Conservation (phyloP, 1,140 invertebrate genomes). For the Galleria mellonella region DNA sequence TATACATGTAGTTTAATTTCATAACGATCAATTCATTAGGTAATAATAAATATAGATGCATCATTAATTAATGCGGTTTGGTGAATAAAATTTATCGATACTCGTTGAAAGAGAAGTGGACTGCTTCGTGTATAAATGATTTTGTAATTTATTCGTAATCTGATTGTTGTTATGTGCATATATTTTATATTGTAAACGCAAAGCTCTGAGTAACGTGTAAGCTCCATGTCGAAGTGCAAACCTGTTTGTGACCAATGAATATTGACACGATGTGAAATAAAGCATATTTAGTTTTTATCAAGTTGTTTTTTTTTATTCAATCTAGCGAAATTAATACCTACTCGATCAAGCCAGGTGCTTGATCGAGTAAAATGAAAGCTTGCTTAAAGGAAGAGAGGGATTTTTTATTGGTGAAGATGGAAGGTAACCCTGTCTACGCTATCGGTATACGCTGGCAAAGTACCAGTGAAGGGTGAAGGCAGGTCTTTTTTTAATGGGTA, state of each 20-base stretch:
- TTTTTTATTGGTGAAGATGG: too few species aligned
- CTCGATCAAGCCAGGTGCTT: too few species aligned
- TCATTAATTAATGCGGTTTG: background rate
- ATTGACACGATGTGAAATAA: constrained; percentile 69
- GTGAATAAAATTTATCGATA: too few species aligned
- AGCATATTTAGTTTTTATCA: constrained; percentile 69
- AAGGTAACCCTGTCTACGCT: too few species aligned
- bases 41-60: background rate
- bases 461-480: too few species aligned
- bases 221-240: constrained; percentile 51
- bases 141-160: constrained; percentile 38
- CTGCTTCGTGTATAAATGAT: constrained; percentile 31
- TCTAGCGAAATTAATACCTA: too few species aligned
- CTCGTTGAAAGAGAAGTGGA: background rate
- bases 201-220: constrained; percentile 36
- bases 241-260: constrained; percentile 62
- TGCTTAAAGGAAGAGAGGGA: too few species aligned
- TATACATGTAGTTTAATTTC: too few species aligned
- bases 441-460: too few species aligned
- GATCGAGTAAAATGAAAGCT: too few species aligned
- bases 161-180: constrained; percentile 62
- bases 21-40: too few species aligned
- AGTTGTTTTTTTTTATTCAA: constrained; percentile 19
- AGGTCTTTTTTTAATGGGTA: too few species aligned
- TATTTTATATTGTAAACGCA: constrained; percentile 58